Evolutionary conservation across 2,113 vertebrate genomes (phyloP), one percentile per base, ranked within the genome.

Genomic region (Crotalus tigris): DNA sequence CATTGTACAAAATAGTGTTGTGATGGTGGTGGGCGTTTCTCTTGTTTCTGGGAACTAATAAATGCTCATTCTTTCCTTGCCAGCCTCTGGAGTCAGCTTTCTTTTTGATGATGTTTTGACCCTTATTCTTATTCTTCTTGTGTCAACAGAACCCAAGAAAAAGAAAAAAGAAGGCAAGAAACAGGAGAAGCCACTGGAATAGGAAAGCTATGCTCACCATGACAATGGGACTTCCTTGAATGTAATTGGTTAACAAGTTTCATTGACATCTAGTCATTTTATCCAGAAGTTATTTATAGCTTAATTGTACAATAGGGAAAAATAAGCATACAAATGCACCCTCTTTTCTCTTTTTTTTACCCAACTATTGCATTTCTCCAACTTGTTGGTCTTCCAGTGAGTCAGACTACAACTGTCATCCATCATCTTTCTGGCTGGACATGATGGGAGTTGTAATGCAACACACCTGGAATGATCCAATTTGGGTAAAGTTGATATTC

Each of bases 131-230:
- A 21, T 93, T 96, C 0, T 93, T 95, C 0, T 94, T 95, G 92
- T 95, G 86, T 95, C 94, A 93, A 95, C 97, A 97, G 98, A 98
- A 95, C 98, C 98, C 61, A 98, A 98, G 98, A 98, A 98, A 97
- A 98, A 98, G 97, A 98, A 98, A 98, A 98, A 98, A 96, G 98
- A 98, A 97, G 97, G 97, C 95, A 98, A 98, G 97, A 98, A 98
- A 90, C 98, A 98, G 95, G 98, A 98, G 97, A 98, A 98, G 96
- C 97, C 97, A 97, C 95, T 98, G 97, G 98, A 98, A 95, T 98
- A 96, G 96, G 92, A 94, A 49, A n/a, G 17, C 93, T 93, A 75
- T n/a, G 91, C 92, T 89, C 88, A 17, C 93, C 69, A 51, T 64
- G 88, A 23, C 92, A 95, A 96, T 96, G 94, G 97, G 95, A 96